Percentiles rank a stretch among this genome's conserved stretches.
Evolutionary conservation across 1,140 invertebrate genomes (phyloP).

Genomic region (Bombus superbus): DNA sequence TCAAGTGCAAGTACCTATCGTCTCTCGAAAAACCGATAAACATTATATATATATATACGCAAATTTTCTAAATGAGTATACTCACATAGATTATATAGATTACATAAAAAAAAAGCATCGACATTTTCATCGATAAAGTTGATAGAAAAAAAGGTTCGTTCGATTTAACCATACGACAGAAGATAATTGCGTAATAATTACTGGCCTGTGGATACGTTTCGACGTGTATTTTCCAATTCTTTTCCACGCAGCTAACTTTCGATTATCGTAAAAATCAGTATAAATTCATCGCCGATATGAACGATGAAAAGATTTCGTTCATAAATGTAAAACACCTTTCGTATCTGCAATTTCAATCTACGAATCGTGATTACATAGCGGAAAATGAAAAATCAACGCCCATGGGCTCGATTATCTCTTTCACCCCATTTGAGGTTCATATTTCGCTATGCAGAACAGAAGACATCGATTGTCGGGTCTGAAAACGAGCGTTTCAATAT

Average conservation of each 20-base stretch:
- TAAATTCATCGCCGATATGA: neutral
- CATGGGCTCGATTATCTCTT: constrained; percentile 29
- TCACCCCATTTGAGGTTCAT: neutral
- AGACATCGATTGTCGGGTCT: too few relatives aligned
- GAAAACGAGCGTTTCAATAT: neutral
- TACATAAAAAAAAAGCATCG: too few relatives aligned
- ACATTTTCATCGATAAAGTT: too few relatives aligned
- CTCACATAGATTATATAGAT: too few relatives aligned
- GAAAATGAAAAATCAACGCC: constrained; percentile 55
- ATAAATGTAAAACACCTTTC: constrained; percentile 4
- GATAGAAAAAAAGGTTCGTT: too few relatives aligned
- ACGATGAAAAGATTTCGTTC: neutral
- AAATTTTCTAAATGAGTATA: neutral
- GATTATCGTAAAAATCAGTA: neutral
- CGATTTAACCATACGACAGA: too few relatives aligned
- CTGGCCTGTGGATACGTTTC: too few relatives aligned
- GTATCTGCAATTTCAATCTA: constrained; percentile 28
- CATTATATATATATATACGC: neutral
- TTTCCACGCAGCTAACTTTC: fast-evolving
- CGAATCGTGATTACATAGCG: neutral
- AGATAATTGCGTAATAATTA: too few relatives aligned
- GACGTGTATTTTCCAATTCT: neutral
- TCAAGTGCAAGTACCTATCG: constrained; percentile 52
- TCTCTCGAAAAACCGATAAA: constrained; percentile 28
- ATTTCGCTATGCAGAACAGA: neutral